Conservation (phyloP, 2,888 invertebrate genomes). For the Athetis lepigone region DNA sequence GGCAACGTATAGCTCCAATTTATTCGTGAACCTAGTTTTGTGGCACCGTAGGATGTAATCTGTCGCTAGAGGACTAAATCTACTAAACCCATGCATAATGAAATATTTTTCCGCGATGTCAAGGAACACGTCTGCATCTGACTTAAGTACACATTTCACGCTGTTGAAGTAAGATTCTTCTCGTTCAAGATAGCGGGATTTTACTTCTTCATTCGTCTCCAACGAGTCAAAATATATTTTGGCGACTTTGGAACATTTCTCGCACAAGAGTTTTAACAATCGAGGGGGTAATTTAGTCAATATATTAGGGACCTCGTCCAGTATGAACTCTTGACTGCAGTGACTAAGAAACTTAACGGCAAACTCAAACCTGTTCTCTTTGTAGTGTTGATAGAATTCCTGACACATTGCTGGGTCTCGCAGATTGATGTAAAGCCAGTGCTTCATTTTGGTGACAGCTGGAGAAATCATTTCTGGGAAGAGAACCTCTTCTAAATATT, state of each 20-base stretch:
- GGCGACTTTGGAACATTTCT: slow-evolving; percentile 70
- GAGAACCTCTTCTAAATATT: slow-evolving; percentile 71
- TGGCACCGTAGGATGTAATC: slow-evolving; percentile 70
- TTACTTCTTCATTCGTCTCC: slow-evolving; percentile 59
- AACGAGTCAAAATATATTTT: slow-evolving; percentile 73
- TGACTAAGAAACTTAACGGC: slow-evolving; percentile 74
- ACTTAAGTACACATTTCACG: slow-evolving; percentile 72
- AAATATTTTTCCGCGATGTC: slow-evolving; percentile 75
- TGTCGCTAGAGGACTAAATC: slow-evolving; percentile 69
- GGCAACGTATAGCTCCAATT: slow-evolving; percentile 74
- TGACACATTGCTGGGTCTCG: slow-evolving; percentile 68
- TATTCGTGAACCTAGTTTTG: slow-evolving; percentile 70
- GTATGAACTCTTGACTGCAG: slow-evolving; percentile 71
- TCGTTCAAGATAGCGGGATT: slow-evolving; percentile 59
- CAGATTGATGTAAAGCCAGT: slow-evolving; percentile 70
- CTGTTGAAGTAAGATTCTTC: slow-evolving; percentile 66
- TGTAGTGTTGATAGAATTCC: slow-evolving; percentile 77
- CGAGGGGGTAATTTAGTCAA: slow-evolving; percentile 71
- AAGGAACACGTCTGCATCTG: slow-evolving; percentile 70
- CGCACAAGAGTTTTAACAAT: slow-evolving; percentile 72
- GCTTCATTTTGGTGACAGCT: slow-evolving; percentile 73
- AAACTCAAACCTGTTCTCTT: slow-evolving; percentile 61
- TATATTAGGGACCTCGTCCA: slow-evolving; percentile 65
- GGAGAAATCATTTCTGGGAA: slow-evolving; percentile 78
- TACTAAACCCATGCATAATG: slow-evolving; percentile 45